Conservation (phyloP, 2,113 vertebrate genomes). For the Sapayoa aenigma region DNA sequence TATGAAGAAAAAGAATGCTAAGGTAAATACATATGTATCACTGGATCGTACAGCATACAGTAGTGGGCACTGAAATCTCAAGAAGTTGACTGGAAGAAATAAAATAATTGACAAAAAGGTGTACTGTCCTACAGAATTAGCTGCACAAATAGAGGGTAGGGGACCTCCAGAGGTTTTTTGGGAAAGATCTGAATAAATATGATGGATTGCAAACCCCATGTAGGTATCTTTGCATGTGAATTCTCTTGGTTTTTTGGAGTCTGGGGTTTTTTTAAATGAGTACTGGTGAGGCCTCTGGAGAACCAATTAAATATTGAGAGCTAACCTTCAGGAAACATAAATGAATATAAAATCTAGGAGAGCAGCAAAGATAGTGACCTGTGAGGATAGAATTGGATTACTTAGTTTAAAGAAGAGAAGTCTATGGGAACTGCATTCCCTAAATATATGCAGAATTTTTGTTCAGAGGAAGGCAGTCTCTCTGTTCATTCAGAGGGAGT, state of each 20-base stretch:
- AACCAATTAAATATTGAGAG: not conserved
- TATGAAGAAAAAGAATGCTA: slow-evolving; percentile 77
- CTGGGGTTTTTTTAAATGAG: not conserved
- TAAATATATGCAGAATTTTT: not conserved
- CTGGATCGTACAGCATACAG: not conserved
- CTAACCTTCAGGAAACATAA: not conserved
- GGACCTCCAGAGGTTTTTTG: not conserved
- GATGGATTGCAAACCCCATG: not conserved
- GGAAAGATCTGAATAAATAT: not conserved
- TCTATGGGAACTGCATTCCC: not conserved
- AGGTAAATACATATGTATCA: slow-evolving; percentile 72
- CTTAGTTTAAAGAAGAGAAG: not conserved
- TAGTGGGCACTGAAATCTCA: not conserved
- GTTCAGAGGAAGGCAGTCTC: not conserved
- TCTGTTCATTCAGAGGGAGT: not conserved
- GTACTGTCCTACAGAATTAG: not conserved
- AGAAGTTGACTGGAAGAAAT: not conserved
- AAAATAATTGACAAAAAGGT: not conserved
- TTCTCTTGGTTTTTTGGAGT: not conserved
- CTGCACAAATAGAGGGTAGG: not conserved
- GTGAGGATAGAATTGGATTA: not conserved
- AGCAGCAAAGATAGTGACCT: not conserved
- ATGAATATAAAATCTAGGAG: not conserved
- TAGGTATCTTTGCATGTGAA: not conserved
- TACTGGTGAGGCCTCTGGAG: not conserved